phyloP scores from a whole-genome alignment of 2,113 vertebrate genomes.

The Urocitellus parryii region DNA sequence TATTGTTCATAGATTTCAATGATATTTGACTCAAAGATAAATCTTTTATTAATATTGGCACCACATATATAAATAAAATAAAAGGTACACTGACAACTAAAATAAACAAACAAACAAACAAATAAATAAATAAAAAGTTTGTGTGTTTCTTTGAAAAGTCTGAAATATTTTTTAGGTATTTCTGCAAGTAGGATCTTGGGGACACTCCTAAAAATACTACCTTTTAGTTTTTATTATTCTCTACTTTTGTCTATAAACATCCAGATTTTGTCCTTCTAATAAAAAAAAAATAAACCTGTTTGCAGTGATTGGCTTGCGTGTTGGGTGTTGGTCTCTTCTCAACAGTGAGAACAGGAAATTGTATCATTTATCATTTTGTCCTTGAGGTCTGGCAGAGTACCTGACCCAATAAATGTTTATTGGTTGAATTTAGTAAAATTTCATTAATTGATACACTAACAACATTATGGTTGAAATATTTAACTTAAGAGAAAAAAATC shows the following conservation, averaged over 20 bases:
- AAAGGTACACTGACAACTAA: too few relatives aligned
- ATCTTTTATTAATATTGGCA: not conserved
- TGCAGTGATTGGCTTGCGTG: not conserved
- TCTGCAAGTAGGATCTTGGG: not conserved
- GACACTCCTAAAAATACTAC: not conserved
- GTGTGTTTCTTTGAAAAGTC: conserved; percentile 33
- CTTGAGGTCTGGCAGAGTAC: conserved; percentile 11
- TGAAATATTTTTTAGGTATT: not conserved
- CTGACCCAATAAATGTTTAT: conserved; percentile 58
- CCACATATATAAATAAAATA: too few relatives aligned
- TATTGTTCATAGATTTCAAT: conserved; percentile 1
- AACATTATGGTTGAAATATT: conserved; percentile 66
- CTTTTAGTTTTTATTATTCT: conserved; percentile 26
- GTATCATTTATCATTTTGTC: conserved; percentile 58
- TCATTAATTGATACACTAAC: conserved; percentile 67
- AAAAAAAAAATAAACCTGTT: not conserved
- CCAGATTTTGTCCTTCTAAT: not conserved
- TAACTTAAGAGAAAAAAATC: conserved; percentile 75
- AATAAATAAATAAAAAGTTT: not conserved
- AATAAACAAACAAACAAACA: too few relatives aligned
- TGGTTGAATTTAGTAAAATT: conserved; percentile 74
- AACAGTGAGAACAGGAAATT: conserved; percentile 48
- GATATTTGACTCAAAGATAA: not conserved
- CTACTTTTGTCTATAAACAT: not conserved
- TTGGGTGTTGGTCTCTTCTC: not conserved